Conservation (phyloP, 1,140 invertebrate genomes). For the Megalopta genalis region DNA sequence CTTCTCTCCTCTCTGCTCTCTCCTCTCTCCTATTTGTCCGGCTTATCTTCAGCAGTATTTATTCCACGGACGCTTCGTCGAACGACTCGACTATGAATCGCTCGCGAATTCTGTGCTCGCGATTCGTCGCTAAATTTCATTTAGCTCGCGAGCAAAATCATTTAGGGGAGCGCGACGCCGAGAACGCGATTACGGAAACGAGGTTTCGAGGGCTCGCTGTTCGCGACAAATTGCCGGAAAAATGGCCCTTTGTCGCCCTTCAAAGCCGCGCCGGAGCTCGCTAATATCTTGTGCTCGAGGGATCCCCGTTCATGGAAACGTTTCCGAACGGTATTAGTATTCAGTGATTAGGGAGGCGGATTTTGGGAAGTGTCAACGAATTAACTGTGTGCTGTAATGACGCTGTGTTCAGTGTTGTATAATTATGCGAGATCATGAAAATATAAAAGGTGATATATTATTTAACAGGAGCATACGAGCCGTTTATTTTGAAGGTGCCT, state of each 20-base stretch:
- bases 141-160: not conserved
- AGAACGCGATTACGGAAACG: not conserved
- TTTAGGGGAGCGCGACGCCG: not conserved
- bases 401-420: no score
- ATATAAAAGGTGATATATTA: no score
- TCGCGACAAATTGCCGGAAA: constrained; percentile 11
- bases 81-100: not conserved
- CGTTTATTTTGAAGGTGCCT: no score
- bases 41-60: not conserved
- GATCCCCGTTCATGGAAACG: no score
- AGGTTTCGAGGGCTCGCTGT: not conserved
- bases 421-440: no score
- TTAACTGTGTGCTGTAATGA: no score
- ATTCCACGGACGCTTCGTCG: not conserved
- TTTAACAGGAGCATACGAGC: no score
- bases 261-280: not conserved
- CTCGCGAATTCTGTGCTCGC: not conserved
- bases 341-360: no score
- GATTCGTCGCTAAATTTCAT: not conserved
- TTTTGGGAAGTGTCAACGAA: no score
- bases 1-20: no score
- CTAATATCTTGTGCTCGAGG: not conserved
- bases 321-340: no score
- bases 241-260: not conserved
- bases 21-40: no score